Evolutionary conservation across 2,797 vertebrate genomes (phyloP).

Genomic region (Pipistrellus kuhlii): DNA sequence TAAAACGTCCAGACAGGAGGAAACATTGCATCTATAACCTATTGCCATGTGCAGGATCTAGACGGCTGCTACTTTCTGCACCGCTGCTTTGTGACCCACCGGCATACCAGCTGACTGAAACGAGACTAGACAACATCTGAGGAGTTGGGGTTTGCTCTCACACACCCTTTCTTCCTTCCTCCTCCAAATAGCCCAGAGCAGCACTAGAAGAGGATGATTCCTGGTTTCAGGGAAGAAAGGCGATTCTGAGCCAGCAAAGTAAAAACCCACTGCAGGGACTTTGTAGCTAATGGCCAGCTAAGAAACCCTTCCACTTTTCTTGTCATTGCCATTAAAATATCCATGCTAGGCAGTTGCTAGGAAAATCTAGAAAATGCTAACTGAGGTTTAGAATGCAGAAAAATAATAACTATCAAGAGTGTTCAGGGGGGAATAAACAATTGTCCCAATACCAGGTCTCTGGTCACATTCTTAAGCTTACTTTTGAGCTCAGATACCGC

Average conservation of each 20-base stretch:
- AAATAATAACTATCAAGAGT: neutral
- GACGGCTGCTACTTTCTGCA: neutral
- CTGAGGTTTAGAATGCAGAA: neutral
- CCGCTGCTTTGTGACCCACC: neutral
- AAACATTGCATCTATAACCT: constrained; percentile 58
- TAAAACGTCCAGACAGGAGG: constrained; percentile 66
- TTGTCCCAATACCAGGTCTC: neutral
- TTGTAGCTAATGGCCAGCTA: neutral
- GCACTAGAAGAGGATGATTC: neutral
- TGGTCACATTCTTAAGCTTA: neutral
- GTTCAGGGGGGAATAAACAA: neutral
- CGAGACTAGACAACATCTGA: neutral
- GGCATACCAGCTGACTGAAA: neutral
- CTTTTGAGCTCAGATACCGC: neutral
- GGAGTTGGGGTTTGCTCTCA: neutral
- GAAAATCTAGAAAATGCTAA: constrained; percentile 15
- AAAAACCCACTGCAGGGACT: constrained; percentile 36
- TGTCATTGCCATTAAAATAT: constrained; percentile 43
- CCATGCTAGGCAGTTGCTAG: neutral
- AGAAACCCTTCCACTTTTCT: neutral
- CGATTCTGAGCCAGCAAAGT: constrained; percentile 45
- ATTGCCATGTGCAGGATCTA: neutral
- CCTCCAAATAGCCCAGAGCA: neutral
- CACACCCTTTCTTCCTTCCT: neutral
- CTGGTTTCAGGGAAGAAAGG: constrained; percentile 30